Conservation (phyloP, 1,140 invertebrate species). For the Lepidotrigona ventralis region DNA sequence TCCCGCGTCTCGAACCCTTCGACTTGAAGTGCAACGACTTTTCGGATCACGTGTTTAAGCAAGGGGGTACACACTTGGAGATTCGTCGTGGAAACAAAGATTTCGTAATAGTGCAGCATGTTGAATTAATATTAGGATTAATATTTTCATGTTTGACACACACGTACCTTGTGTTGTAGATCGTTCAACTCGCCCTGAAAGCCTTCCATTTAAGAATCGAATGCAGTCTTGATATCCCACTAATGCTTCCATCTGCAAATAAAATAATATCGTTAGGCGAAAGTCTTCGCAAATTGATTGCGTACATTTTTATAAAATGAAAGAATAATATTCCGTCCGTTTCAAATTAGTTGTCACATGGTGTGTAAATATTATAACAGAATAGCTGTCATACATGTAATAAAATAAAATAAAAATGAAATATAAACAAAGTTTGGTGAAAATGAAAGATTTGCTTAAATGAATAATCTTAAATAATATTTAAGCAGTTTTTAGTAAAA, state of each 20-base stretch:
- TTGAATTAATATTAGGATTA: background rate
- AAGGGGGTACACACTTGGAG: background rate
- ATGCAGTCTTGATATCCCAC: slow-evolving; percentile 4
- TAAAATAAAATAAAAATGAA: no score
- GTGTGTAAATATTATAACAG: no score
- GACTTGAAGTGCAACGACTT: background rate
- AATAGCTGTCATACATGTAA: no score
- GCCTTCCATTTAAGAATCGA: slow-evolving; percentile 33
- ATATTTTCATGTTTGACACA: background rate
- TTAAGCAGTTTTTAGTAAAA: no score
- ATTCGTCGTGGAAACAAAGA: background rate
- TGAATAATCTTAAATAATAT: no score
- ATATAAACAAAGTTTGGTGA: no score
- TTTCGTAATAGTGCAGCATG: background rate
- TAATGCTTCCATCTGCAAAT: slow-evolving; percentile 18
- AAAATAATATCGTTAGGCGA: background rate
- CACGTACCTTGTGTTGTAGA: slow-evolving; percentile 16
- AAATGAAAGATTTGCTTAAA: no score
- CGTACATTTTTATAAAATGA: no score
- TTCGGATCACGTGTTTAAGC: background rate
- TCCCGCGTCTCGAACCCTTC: background rate
- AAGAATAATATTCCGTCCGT: no score
- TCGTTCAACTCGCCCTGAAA: slow-evolving; percentile 17
- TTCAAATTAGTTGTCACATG: no score
- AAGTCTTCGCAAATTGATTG: background rate